phyloP scores from a whole-genome alignment of 2,888 invertebrate genomes.

The Himalopsyche kuldschensis region DNA sequence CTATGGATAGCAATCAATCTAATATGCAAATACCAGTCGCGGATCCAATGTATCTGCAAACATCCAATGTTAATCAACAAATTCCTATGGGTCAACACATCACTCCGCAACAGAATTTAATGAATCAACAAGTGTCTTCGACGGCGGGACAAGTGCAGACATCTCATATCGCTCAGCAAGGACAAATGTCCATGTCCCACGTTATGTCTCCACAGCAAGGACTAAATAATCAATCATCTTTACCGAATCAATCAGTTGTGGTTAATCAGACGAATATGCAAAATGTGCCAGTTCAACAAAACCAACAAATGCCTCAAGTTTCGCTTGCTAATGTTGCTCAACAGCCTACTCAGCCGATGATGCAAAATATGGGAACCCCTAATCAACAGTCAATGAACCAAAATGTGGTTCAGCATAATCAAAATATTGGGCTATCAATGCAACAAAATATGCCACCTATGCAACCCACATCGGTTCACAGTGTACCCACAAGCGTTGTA shows the following conservation, averaged over 20 bases:
- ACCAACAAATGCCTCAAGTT: slow-evolving; percentile 36
- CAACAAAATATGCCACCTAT: slow-evolving; percentile 56
- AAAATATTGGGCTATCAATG: slow-evolving; percentile 58
- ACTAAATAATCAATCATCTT: slow-evolving; percentile 23
- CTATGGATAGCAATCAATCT: slow-evolving; percentile 59
- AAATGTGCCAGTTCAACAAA: slow-evolving; percentile 34
- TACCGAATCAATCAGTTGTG: slow-evolving; percentile 29
- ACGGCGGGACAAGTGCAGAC: slow-evolving; percentile 41
- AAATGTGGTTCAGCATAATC: slow-evolving; percentile 46
- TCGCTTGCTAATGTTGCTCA: slow-evolving; percentile 34
- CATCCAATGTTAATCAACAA: slow-evolving; percentile 52
- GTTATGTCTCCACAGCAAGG: slow-evolving; percentile 42
- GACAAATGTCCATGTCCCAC: slow-evolving; percentile 55
- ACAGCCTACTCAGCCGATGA: slow-evolving; percentile 35
- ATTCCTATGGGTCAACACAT: slow-evolving; percentile 55
- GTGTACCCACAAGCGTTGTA: slow-evolving; percentile 51
- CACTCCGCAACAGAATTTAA: slow-evolving; percentile 53
- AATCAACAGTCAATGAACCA: slow-evolving; percentile 49
- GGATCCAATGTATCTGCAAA: slow-evolving; percentile 59
- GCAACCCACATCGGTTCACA: slow-evolving; percentile 50
- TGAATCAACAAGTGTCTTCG: slow-evolving; percentile 47
- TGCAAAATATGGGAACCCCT: slow-evolving; percentile 37
- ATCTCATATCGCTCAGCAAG: slow-evolving; percentile 49
- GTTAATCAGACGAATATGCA: slow-evolving; percentile 33
- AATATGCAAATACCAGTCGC: slow-evolving; percentile 60